Base-by-base conservation (phyloP, 2,888 invertebrate genomes). In the Lochmaea capreae region DNA sequence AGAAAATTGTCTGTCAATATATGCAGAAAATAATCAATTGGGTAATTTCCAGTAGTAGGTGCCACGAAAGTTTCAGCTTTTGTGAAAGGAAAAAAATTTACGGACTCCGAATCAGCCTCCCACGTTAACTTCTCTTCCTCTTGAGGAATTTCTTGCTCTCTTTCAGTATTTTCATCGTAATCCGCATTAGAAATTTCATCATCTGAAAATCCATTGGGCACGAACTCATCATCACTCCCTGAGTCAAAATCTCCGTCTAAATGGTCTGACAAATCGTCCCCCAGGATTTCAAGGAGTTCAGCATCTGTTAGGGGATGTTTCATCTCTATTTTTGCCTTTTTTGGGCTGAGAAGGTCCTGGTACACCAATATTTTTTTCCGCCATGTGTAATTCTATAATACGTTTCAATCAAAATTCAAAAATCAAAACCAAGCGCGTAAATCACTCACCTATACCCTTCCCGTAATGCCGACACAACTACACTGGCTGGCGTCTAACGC, bases 161-260 rank as follows among this genome's bases (percentile, higher is more conserved):
- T 61, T 42, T 74, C 67, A 61, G 52, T 71, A 71, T 74, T 71
- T 74, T 66, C 66, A 66, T 66, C 61, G 66, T 59, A 52, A 39
- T 66, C 74, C 65, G 74, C 33, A 33, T 71, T 71, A 18, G 74
- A 74, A 74, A 59, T 61, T 71, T 74, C 74, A 67, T 71, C 74
- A 74, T 52, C 62, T 49, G 66, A 74, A 71, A 58, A 66, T 74
- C 11, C 63, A 72, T 72, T 42, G 39, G 52, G 63, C 52, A 68
- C 59, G 72, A 68, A 72, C 52, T 68, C 72, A 72, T 72, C 54
- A 42, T 68, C 68, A 61, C 68, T 72, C 54, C 63, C 72, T 49
- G 72, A 49, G 52, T 68, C 67, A 72, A 72, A 72, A 68, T 72
- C 63, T 42, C 54, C 67, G 52, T 68, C 72, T 42, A 61, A 46